These are phyloP conservation scores for Nycticorax nycticorax DNA, from an alignment of 2,113 vertebrate genomes.

Conservation along the genomic window DNA sequence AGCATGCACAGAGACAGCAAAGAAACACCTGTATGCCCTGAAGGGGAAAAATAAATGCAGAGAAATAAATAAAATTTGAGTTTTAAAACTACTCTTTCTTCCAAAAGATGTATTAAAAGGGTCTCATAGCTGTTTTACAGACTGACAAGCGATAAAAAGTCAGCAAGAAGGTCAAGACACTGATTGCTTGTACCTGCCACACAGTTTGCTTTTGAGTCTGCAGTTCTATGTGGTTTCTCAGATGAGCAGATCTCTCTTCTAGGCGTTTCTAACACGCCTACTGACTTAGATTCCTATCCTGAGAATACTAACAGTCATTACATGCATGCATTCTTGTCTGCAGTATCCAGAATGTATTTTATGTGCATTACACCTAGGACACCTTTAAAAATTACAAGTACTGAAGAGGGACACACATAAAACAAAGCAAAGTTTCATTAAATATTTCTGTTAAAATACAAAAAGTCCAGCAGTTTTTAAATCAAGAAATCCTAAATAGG, in stretches of 20 bases:
- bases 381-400: neutral
- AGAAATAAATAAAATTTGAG: neutral
- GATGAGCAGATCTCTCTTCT: neutral
- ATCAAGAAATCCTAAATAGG: neutral
- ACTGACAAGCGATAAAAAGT: neutral
- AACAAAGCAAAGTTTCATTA: neutral
- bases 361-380: neutral
- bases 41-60: neutral
- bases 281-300: neutral
- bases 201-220: neutral
- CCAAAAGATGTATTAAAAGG: neutral
- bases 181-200: neutral
- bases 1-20: neutral
- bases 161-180: neutral
- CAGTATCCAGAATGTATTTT: neutral
- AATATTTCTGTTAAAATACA: neutral
- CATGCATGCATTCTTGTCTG: neutral
- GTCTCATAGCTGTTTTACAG: neutral
- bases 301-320: neutral
- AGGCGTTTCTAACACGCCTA: neutral
- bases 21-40: neutral
- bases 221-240: neutral
- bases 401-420: neutral
- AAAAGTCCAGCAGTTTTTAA: neutral
- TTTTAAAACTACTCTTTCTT: neutral